Evolutionary conservation across 2,888 invertebrate genomes (phyloP).

Genomic region (Pteria penguin): DNA sequence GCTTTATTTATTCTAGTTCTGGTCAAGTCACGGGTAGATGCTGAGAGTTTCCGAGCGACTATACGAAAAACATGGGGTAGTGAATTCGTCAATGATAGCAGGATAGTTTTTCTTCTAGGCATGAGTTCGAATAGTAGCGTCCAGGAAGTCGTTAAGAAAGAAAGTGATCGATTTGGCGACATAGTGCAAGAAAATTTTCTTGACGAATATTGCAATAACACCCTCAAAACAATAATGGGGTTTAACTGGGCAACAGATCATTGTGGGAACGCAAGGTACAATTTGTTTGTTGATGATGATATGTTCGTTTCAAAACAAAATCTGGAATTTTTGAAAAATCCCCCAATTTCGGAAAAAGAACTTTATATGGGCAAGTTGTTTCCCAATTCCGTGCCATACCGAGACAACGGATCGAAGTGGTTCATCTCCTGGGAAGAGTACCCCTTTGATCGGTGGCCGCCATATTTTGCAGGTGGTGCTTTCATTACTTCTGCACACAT

Average conservation of each 20-base stretch:
- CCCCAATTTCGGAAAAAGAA: background rate
- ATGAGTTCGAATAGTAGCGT: background rate
- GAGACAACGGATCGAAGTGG: slow-evolving; percentile 35
- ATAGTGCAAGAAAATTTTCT: background rate
- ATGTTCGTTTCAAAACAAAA: background rate
- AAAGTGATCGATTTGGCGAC: background rate
- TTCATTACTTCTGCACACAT: slow-evolving; percentile 23
- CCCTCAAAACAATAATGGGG: background rate
- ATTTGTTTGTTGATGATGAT: background rate
- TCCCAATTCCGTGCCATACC: slow-evolving; percentile 21
- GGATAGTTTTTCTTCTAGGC: background rate
- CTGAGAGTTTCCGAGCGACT: background rate
- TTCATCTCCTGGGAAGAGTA: slow-evolving; percentile 33
- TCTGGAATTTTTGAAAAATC: background rate
- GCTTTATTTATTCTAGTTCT: background rate
- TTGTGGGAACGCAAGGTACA: background rate
- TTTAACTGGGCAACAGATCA: background rate
- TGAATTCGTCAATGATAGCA: background rate
- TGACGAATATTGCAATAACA: background rate
- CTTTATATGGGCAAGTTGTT: background rate
- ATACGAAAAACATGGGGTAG: background rate
- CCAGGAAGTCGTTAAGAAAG: background rate
- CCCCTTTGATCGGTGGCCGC: slow-evolving; percentile 34
- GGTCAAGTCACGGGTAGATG: background rate
- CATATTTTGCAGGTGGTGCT: slow-evolving; percentile 39